Evolutionary conservation across 1,140 invertebrate species (phyloP).

Genomic region (Bombus balteatus): DNA sequence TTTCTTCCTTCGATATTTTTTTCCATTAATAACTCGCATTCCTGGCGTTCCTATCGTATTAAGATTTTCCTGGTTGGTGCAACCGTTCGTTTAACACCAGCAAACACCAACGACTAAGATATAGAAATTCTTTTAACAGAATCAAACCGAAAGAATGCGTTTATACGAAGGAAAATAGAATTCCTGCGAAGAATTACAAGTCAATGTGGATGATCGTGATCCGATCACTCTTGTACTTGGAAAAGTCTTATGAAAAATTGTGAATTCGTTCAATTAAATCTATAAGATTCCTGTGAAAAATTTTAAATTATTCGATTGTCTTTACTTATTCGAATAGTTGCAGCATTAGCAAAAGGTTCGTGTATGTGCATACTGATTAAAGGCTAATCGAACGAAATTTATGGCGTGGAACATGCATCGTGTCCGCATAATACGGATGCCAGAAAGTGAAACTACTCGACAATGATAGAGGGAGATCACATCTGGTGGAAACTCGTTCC

Average conservation of each 20-base stretch:
- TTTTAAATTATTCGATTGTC: too few species aligned
- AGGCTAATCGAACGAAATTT: conserved; percentile 57
- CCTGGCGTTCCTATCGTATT: neutral
- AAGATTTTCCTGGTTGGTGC: neutral
- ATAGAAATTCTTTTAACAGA: neutral
- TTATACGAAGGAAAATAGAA: too few species aligned
- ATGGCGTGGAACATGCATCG: conserved; percentile 37
- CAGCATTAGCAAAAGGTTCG: too few species aligned
- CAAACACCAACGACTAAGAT: neutral
- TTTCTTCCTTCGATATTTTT: neutral
- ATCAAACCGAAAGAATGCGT: neutral
- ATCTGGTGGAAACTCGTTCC: conserved; percentile 56
- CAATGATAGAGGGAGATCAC: conserved; percentile 42
- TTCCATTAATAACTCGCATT: neutral
- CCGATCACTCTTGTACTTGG: too few species aligned
- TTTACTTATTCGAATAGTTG: too few species aligned
- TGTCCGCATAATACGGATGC: conserved; percentile 67
- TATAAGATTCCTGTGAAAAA: neutral
- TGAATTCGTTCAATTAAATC: too few species aligned
- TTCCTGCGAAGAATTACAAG: too few species aligned
- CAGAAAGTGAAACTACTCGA: conserved; percentile 61
- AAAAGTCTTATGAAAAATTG: too few species aligned
- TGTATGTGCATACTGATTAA: conserved; percentile 60
- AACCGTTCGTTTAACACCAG: neutral
- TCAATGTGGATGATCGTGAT: too few species aligned